Evolutionary conservation across 2,113 vertebrate species (phyloP).

Genomic region (Phoxinus phoxinus): DNA sequence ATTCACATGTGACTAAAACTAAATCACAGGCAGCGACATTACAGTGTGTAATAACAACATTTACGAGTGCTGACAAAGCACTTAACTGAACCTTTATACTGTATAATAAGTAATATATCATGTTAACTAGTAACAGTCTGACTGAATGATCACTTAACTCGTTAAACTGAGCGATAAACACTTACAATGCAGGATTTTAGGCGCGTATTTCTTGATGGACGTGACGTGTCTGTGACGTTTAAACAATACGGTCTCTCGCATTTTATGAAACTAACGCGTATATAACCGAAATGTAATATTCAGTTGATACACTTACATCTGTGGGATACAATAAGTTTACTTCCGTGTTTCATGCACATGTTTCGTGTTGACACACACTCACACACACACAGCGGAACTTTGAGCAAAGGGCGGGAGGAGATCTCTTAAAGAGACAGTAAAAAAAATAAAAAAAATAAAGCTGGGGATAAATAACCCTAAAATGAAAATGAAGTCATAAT

Average conservation of each 20-base stretch:
- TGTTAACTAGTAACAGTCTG: not conserved
- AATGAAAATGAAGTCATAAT: no score
- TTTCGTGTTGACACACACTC: constrained; percentile 29
- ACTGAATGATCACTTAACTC: not conserved
- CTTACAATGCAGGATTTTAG: not conserved
- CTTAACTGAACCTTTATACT: not conserved
- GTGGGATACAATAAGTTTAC: not conserved
- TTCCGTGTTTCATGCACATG: constrained; percentile 22
- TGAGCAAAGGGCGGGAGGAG: constrained; percentile 66
- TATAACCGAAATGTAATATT: not conserved
- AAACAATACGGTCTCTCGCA: not conserved
- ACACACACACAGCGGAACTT: constrained; percentile 66
- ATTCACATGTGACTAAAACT: not conserved
- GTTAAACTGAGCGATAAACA: not conserved
- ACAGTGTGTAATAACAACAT: not conserved
- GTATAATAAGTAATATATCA: not conserved
- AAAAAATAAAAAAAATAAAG: no score
- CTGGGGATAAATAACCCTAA: no score
- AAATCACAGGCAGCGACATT: not conserved
- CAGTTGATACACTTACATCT: not conserved
- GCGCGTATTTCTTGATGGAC: not conserved
- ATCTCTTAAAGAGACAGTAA: constrained; percentile 51
- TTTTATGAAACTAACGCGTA: not conserved
- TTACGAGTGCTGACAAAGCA: not conserved
- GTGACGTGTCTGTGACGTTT: not conserved